These are phyloP conservation scores for Chymomyza caudatula DNA, from an alignment of 2,888 invertebrate genomes.

Conservation along the genomic window DNA sequence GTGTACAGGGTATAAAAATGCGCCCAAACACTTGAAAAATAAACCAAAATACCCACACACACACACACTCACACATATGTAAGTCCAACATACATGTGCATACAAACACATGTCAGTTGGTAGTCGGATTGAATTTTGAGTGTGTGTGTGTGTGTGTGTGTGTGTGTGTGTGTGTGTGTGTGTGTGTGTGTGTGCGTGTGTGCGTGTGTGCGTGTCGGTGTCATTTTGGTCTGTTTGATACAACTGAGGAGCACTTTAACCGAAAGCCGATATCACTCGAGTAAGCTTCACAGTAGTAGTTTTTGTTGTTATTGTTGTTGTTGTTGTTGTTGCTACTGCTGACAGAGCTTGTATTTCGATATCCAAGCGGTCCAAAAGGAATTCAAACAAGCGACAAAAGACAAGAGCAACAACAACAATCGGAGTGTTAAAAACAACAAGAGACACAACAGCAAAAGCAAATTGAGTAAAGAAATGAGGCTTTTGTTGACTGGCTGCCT, in stretches of 20 bases:
- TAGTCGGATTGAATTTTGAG: neutral
- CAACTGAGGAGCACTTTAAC: conserved; percentile 20
- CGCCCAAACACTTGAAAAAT: neutral
- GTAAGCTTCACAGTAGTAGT: neutral
- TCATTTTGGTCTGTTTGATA: conserved; percentile 1
- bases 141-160: neutral
- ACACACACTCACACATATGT: neutral
- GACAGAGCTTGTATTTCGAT: neutral
- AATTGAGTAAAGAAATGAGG: neutral
- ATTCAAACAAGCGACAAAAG: neutral
- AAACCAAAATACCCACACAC: neutral
- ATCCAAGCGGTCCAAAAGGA: neutral
- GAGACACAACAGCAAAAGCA: neutral
- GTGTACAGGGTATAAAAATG: too few species aligned
- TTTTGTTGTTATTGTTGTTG: conserved; percentile 1
- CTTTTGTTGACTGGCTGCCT: neutral
- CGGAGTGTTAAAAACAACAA: neutral
- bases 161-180: neutral
- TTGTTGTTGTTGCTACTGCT: neutral
- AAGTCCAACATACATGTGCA: too few species aligned
- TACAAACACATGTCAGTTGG: neutral
- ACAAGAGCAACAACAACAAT: neutral
- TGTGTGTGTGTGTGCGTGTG: neutral
- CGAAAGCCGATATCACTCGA: conserved; percentile 22
- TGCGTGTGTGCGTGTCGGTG: neutral